phyloP scores from a whole-genome alignment of 2,113 vertebrate genomes.

The Ammospiza caudacuta region DNA sequence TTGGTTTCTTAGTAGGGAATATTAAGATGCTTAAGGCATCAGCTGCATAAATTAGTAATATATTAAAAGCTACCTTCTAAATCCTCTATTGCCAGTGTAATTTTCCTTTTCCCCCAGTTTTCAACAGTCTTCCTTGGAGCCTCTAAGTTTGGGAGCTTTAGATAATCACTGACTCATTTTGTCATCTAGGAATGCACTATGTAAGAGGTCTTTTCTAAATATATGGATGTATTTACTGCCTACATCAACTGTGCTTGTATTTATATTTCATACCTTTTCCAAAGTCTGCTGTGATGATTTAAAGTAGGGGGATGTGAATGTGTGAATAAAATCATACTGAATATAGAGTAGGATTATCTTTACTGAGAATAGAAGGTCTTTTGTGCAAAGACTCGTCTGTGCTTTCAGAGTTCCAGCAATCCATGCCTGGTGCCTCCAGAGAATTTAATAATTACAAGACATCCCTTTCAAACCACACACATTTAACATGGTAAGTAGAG shows the following conservation, averaged over 20 bases:
- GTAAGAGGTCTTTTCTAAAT: slow-evolving; percentile 25
- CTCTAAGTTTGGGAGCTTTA: background rate
- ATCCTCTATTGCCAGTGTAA: background rate
- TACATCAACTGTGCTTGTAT: background rate
- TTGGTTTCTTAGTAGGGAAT: background rate
- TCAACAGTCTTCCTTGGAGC: background rate
- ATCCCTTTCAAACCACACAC: background rate
- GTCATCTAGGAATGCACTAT: slow-evolving; percentile 9
- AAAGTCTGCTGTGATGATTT: slow-evolving; percentile 12
- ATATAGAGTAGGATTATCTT: slow-evolving; percentile 16
- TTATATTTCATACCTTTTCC: slow-evolving; percentile 20
- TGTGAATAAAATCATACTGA: slow-evolving; percentile 8
- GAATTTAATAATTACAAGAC: background rate
- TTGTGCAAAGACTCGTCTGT: background rate
- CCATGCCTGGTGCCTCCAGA: background rate
- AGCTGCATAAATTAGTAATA: background rate
- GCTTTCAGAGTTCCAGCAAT: background rate
- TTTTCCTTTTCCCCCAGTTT: background rate
- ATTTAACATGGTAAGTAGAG: background rate
- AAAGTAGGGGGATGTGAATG: background rate
- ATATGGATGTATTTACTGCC: slow-evolving; percentile 23
- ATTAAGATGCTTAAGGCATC: background rate
- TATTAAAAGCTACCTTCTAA: background rate
- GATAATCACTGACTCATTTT: slow-evolving; percentile 33
- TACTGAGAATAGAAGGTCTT: slow-evolving; percentile 15